Percentiles rank a stretch among this genome's conserved stretches.
These are phyloP conservation scores for Digitonthophagus gazella DNA, from an alignment of 2,888 invertebrate genomes.

Conservation along the genomic window DNA sequence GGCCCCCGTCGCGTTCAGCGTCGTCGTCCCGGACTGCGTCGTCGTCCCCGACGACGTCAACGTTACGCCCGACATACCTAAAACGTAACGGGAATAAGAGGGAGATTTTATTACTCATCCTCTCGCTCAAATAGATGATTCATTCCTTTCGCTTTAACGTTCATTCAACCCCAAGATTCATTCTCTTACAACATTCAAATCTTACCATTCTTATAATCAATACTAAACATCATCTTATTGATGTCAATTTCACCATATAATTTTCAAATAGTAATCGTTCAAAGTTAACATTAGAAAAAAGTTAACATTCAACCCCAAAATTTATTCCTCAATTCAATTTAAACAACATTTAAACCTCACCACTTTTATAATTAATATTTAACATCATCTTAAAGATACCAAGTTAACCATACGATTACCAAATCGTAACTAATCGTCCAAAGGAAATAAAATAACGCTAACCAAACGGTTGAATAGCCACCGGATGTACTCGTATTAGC, in stretches of 20 bases:
- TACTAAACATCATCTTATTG: neutral
- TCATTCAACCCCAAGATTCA: neutral
- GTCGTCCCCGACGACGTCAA: slow-evolving; percentile 28
- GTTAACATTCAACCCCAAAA: neutral
- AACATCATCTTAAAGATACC: neutral
- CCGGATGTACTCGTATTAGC: neutral
- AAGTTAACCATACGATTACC: neutral
- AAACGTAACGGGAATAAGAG: slow-evolving; percentile 23
- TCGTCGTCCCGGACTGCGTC: slow-evolving; percentile 21
- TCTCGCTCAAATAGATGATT: neutral
- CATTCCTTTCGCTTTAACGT: neutral
- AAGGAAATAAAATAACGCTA: neutral
- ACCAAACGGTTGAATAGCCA: neutral
- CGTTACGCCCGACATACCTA: slow-evolving; percentile 38
- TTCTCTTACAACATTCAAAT: too few species aligned
- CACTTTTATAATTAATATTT: neutral
- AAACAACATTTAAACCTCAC: neutral
- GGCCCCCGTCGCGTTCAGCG: slow-evolving; percentile 29
- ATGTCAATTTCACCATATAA: neutral
- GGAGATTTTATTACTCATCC: slow-evolving; percentile 8
- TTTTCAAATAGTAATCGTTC: neutral
- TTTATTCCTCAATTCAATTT: neutral
- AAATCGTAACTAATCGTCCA: neutral
- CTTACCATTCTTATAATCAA: neutral
- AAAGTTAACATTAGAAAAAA: neutral